Base-by-base conservation (phyloP, 2,113 vertebrate genomes). In the Ceyx melanurus region DNA sequence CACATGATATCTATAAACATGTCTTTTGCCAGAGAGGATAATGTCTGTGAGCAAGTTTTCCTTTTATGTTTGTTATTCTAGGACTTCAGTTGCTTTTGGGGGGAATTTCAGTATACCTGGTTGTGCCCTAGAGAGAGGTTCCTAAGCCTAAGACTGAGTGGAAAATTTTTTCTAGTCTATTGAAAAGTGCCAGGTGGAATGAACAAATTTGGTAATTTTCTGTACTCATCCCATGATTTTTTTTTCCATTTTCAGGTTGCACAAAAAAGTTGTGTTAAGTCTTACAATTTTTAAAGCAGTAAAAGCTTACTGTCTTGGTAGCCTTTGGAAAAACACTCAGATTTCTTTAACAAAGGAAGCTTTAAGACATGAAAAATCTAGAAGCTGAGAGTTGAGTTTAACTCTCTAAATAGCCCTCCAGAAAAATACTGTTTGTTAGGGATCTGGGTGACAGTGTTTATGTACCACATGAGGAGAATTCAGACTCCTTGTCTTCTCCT, bases 1-100 rank as follows among this genome's bases (percentile, higher is more conserved):
- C 14, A 42, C 2, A 4, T 48, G 58, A 45, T 74, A 26, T 78
- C 29, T 86, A 15, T 0, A 0, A 28, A 25, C 25, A 70, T 15
- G 43, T 61, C 4, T 57, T 46, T 46, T 60, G 46, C 20, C 18
- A 64, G 13, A 46, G 37, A 46, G 15, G 17, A 71, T 45, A n/a
- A 43, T 31, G 51, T 56, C 28, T 21, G 3, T 28, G 6, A 62
- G 84, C 20, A 75, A 48, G 56, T 40, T 61, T 45, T 11, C 57
- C 8, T 54, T 73, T 77, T 28, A 8, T 42, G 6, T 61, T 58
- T 28, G 70, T 87, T 10, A 8, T 20, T 72, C 5, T 46, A 84
- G 13, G 26, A 37, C 13, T 54, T 83, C 29, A 57, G 25, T 35
- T 70, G 13, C 5, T 58, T 51, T 25, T n/a, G 14, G 21, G 68